A percentile compares a stretch with the other conserved stretches of the same genome.
These are phyloP conservation scores for Ictalurus punctatus DNA, from an alignment of 2,113 vertebrate species.

Conservation along the genomic window DNA sequence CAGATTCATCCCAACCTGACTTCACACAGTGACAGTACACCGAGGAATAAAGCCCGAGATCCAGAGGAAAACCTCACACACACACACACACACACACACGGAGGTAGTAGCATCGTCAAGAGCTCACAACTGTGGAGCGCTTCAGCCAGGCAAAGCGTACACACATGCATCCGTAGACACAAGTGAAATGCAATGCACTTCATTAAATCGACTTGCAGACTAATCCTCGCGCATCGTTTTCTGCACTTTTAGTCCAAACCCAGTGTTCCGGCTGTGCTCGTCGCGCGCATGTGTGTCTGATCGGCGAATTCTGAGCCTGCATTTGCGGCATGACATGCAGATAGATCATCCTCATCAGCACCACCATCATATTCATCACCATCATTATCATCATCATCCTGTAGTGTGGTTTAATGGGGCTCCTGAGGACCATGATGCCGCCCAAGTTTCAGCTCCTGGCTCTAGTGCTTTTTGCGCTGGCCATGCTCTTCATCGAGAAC, in stretches of 20 bases:
- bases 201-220: neutral
- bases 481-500: constrained; percentile 92
- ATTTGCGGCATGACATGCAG: constrained; percentile 69
- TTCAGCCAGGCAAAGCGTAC: neutral
- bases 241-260: neutral
- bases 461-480: constrained; percentile 87
- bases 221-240: neutral
- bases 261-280: neutral
- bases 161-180: neutral
- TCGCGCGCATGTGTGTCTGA: neutral
- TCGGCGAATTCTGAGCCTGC: constrained; percentile 43
- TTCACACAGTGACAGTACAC: neutral
- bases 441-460: constrained; percentile 96
- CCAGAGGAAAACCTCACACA: neutral
- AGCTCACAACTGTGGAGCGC: neutral
- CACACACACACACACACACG: neutral
- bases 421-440: constrained; percentile 95
- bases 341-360: constrained; percentile 47
- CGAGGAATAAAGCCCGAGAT: neutral
- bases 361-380: neutral
- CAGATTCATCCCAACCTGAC: neutral
- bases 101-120: neutral
- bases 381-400: neutral
- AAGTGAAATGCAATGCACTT: constrained; percentile 4
- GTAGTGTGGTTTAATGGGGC: constrained; percentile 87